These are phyloP conservation scores for Macrotis lagotis DNA, from an alignment of 2,113 vertebrate species.

Conservation along the genomic window DNA sequence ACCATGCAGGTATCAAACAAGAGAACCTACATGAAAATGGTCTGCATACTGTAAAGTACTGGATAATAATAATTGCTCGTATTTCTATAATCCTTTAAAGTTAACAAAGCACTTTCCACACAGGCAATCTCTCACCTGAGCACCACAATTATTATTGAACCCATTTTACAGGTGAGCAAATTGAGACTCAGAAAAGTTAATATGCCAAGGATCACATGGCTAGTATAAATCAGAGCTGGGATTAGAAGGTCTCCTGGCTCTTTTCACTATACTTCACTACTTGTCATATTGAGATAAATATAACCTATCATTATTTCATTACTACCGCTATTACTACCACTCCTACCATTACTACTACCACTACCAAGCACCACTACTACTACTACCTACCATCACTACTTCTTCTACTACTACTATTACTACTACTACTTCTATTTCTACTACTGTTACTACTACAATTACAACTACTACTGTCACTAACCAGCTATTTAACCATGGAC, in stretches of 20 bases:
- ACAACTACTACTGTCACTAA: neutral
- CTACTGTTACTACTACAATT: too few species aligned
- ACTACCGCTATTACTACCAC: too few species aligned
- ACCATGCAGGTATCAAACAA: neutral
- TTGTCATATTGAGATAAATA: neutral
- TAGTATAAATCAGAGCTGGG: neutral
- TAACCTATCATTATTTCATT: neutral
- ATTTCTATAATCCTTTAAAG: neutral
- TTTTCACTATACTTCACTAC: neutral
- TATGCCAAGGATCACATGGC: neutral
- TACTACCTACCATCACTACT: too few species aligned
- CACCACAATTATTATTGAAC: neutral
- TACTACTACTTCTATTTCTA: too few species aligned
- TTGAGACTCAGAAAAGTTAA: neutral
- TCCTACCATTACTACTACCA: too few species aligned
- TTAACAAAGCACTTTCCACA: neutral
- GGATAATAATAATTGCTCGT: neutral
- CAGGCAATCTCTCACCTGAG: neutral
- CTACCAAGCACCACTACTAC: too few species aligned
- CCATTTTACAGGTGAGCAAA: neutral
- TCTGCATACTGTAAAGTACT: neutral
- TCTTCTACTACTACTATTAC: too few species aligned
- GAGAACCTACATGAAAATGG: neutral
- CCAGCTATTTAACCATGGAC: neutral
- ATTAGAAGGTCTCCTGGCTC: neutral